Base-by-base conservation (phyloP, 2,888 invertebrate genomes). In the Chorisops tibialis region DNA sequence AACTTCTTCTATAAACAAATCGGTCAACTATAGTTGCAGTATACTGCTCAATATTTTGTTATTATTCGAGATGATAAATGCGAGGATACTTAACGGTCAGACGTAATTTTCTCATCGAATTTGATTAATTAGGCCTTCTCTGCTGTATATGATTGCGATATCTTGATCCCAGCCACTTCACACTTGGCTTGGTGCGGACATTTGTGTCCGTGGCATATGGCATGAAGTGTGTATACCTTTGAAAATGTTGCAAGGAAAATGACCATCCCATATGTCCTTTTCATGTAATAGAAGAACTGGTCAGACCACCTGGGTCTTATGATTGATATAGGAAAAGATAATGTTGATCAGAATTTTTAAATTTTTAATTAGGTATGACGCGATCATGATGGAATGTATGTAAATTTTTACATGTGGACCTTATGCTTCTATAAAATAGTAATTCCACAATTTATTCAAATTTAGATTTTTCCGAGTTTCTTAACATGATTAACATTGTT, bases 111-210 rank as follows among this genome's bases (percentile, higher is more conserved):
- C 30, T 30, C 30, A 30, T 7, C 30, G 30, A 30, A 30, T 30
- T 30, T 30, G 30, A 30, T 11, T 54, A 54, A 54, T 54, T 43
- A 54, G 41, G 41, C 41, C 6, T 54, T 43, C 41, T 41, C 41
- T 41, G 43, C 21, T 50, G 41, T 16, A 41, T 43, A 22, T 54
- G 24, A 54, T 43, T 54, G 39, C 19, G 43, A 41, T 54, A 54
- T 54, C 54, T 41, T 2, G 41, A 54, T 54, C 16, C 16, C 41
- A 41, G 43, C 39, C 54, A 24, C 50, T 63, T 63, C 61, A 63
- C 63, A 63, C 63, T 63, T 61, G 56, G 63, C 16, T 61, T 63
- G 50, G 18, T 61, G 22, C 45, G n/a, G 22, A 41, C 39, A 18
- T n/a, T 24, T 9, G 61, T 63, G 63, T n/a, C 30, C 22, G 21